A percentile compares a stretch with the other conserved stretches of the same genome.
Conservation (phyloP, 2,113 vertebrate genomes). For the Tichodroma muraria region DNA sequence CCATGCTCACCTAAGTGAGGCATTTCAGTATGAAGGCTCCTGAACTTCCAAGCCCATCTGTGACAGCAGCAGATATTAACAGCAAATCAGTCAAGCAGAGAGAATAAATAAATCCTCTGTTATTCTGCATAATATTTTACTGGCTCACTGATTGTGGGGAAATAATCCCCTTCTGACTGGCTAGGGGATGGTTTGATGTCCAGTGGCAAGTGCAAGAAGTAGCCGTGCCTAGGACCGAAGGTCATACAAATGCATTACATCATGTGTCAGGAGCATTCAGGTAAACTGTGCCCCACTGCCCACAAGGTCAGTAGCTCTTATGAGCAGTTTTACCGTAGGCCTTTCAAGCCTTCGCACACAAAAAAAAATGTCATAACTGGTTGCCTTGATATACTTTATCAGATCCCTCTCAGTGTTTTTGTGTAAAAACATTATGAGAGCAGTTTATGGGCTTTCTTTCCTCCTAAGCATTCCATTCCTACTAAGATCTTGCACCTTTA, state of each 20-base stretch:
- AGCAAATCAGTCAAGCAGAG: background rate
- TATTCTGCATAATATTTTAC: background rate
- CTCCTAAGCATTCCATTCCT: background rate
- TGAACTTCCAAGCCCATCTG: background rate
- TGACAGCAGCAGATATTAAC: slow-evolving; percentile 1
- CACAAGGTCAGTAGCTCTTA: background rate
- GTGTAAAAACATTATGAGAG: background rate
- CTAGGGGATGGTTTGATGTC: background rate
- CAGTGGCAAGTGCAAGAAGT: background rate
- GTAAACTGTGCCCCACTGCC: background rate
- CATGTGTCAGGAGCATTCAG: background rate
- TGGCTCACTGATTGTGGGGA: background rate
- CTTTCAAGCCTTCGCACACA: background rate
- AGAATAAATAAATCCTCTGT: background rate
- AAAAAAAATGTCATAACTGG: accelerated
- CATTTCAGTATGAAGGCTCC: background rate
- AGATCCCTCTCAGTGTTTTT: background rate
- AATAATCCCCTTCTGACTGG: background rate
- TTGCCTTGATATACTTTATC: background rate
- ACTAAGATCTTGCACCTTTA: background rate
- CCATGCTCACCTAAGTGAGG: background rate
- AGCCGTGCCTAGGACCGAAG: background rate
- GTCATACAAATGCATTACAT: background rate
- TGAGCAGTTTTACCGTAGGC: background rate
- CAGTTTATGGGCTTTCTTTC: background rate